phyloP scores from a whole-genome alignment of 2,113 vertebrate species.

The Mobula hypostoma region DNA sequence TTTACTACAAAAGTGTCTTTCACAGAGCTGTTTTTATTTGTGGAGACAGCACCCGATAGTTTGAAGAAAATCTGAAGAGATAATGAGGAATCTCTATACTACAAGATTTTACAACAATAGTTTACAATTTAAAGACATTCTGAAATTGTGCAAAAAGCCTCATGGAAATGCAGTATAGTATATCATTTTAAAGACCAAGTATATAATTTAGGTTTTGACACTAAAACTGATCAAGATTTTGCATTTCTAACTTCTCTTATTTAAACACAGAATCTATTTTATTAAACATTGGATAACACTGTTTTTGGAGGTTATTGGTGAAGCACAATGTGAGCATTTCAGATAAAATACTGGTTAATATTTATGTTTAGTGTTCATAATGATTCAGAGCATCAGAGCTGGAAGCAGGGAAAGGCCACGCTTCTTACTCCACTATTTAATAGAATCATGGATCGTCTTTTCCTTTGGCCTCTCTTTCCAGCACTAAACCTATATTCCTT shows the following conservation, averaged over 20 bases:
- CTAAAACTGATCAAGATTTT: background rate
- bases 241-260: background rate
- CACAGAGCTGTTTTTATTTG: slow-evolving; percentile 15
- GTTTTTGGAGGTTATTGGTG: background rate
- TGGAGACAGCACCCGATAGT: background rate
- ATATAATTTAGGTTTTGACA: background rate
- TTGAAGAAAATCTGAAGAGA: background rate
- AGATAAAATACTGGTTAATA: background rate
- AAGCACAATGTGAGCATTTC: background rate
- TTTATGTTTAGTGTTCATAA: background rate
- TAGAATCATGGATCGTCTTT: no score
- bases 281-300: background rate
- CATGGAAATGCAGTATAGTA: background rate
- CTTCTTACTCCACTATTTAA: no score
- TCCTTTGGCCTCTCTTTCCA: no score
- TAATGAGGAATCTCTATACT: background rate
- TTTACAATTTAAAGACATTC: background rate
- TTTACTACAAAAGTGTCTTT: background rate
- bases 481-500: no score
- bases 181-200: background rate
- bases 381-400: background rate
- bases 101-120: background rate
- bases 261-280: background rate
- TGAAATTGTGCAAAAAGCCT: background rate
- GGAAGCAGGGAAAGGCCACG: no score